Base-by-base conservation (phyloP, 2,797 vertebrate species). In the Huso huso region DNA sequence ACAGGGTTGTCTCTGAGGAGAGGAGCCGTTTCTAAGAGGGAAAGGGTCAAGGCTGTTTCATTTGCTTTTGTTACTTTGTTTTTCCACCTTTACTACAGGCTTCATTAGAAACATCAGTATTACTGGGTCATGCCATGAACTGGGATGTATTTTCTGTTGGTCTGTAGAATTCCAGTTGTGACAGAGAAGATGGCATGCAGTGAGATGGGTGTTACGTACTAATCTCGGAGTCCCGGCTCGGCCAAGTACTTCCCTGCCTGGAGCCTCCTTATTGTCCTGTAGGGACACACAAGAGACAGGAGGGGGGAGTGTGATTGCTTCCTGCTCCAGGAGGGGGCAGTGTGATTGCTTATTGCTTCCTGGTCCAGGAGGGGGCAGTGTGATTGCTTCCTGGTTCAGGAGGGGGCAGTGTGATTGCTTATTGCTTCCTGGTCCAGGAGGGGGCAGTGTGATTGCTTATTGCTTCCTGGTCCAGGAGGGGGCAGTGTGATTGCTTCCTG, bases 201-300 rank as follows among this genome's bases (percentile, higher is more conserved):
- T 69, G 70, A 75, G 70, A 83, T 80, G 73, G 64, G 66, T 79
- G 68, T 77, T 85, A 89, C 88, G 82, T 88, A 90, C 87, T 89
- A 90, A 87, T 74, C 88, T 87, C 60, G 87, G 85, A 63, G 84
- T 89, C 77, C 79, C 84, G 66, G 83, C 68, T 64, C 70, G 64
- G 18, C 70, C 79, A 78, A 79, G 76, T 66, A 77, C 86, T 84
- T 88, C 82, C 80, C 83, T 86, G 82, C 81, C 84, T 79, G 84
- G 82, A 69, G 82, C 68, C 70, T 88, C 86, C 78, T 89, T 85
- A 88, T 65, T 88, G 60, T 90, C 86, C 88, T 89, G 87, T 81
- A 84, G 86, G 86, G 75, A 88, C 81, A 89, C 78, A 89, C 81
- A 89, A 87, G 76, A 89, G 73, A 88, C 74, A 86, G 52, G 62